Conservation (phyloP, 2,888 invertebrate species). For the Rhagonycha lutea region DNA sequence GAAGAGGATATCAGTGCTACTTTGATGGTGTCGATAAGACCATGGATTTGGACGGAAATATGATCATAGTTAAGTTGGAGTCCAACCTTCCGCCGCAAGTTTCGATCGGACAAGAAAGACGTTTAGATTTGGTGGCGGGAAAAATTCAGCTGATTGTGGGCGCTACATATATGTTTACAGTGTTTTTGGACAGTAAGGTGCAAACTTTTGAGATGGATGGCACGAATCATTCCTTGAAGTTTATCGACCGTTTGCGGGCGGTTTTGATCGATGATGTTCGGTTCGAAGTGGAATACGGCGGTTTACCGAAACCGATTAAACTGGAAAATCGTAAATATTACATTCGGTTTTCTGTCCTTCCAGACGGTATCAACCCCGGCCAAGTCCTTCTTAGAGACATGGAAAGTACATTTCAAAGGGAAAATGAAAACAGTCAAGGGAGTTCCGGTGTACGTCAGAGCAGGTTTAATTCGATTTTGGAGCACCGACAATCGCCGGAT, state of each 20-base stretch:
- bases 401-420: constrained; percentile 61
- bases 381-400: constrained; percentile 71
- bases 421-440: constrained; percentile 43
- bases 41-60: constrained; percentile 77
- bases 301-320: constrained; percentile 77
- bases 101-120: constrained; percentile 77
- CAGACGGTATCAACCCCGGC: constrained; percentile 74
- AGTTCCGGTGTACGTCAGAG: constrained; percentile 7
- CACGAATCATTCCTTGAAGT: constrained; percentile 74
- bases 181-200: constrained; percentile 82
- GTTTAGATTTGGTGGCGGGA: constrained; percentile 82
- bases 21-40: constrained; percentile 88
- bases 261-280: constrained; percentile 80
- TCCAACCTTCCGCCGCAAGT: constrained; percentile 97
- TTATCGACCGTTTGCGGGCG: constrained; percentile 76
- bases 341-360: constrained; percentile 78
- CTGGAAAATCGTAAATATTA: constrained; percentile 77
- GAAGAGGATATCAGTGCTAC: constrained; percentile 86
- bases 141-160: constrained; percentile 84
- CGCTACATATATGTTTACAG: constrained; percentile 75
- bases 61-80: constrained; percentile 79
- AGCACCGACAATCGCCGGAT: constrained; percentile 42
- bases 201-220: constrained; percentile 79
- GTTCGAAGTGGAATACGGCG: constrained; percentile 81
- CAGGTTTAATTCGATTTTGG: constrained; percentile 33